These are phyloP conservation scores for Eublepharis macularius DNA, from an alignment of 2,113 vertebrate species.

Conservation along the genomic window DNA sequence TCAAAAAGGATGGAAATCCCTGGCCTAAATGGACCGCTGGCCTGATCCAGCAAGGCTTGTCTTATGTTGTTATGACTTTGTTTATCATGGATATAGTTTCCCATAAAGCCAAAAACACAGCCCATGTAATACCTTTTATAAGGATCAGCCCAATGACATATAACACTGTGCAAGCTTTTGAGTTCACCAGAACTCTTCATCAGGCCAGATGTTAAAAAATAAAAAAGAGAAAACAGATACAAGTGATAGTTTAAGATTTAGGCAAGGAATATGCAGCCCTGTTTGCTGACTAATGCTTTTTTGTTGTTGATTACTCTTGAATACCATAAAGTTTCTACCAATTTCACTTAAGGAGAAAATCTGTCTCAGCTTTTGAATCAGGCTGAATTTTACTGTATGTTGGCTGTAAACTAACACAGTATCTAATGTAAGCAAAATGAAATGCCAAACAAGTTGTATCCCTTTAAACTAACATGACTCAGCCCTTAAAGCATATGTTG, in stretches of 20 bases:
- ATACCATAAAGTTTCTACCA: background rate
- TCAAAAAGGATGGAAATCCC: too few species aligned
- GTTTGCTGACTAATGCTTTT: background rate
- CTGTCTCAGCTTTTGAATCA: background rate
- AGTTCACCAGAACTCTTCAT: too few species aligned
- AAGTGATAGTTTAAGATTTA: background rate
- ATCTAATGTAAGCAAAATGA: constrained; percentile 5
- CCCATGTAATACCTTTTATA: too few species aligned
- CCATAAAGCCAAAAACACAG: too few species aligned
- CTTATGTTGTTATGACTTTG: too few species aligned
- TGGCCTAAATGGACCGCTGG: too few species aligned
- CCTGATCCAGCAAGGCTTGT: too few species aligned
- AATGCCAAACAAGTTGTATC: background rate
- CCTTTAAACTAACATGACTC: constrained; percentile 27
- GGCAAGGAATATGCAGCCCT: background rate
- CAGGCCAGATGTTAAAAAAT: too few species aligned
- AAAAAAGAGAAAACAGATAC: too few species aligned
- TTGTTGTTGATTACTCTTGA: background rate
- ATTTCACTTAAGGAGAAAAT: background rate
- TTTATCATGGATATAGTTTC: too few species aligned
- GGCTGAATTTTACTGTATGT: background rate
- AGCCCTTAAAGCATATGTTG: constrained; percentile 15
- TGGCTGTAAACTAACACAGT: background rate
- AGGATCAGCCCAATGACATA: too few species aligned
- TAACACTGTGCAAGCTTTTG: too few species aligned